Conservation (phyloP, 92 coral and sea anemone genomes). For the Virgularia gustaviana region DNA sequence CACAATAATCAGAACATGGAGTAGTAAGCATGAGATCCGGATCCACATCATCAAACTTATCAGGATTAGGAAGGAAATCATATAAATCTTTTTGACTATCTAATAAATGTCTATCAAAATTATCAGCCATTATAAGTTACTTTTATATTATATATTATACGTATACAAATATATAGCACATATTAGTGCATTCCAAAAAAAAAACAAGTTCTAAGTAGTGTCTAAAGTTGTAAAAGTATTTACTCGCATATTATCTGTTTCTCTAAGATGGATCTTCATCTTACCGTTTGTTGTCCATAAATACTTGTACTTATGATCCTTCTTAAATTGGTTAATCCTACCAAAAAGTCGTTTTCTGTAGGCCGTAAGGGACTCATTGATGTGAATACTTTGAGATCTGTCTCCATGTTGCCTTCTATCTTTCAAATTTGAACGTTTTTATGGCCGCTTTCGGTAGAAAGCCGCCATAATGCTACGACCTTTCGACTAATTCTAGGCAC, state of each 20-base stretch:
- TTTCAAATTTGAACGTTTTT: slow-evolving; percentile 6
- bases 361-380: too few relatives aligned
- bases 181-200: too few relatives aligned
- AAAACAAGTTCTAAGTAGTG: too few relatives aligned
- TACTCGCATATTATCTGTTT: neutral
- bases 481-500: too few relatives aligned
- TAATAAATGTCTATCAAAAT: too few relatives aligned
- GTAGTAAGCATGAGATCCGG: slow-evolving; percentile 38
- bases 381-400: too few relatives aligned
- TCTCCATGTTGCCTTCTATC: neutral
- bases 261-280: slow-evolving; percentile 8
- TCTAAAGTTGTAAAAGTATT: neutral
- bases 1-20: slow-evolving; percentile 32
- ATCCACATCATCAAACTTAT: slow-evolving; percentile 40
- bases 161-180: too few relatives aligned
- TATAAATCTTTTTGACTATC: slow-evolving; percentile 25
- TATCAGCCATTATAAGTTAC: too few relatives aligned
- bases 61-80: slow-evolving; percentile 39
- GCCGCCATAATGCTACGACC: too few relatives aligned
- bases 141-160: too few relatives aligned
- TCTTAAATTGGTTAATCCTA: neutral
- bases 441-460: too few relatives aligned
- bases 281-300: slow-evolving; percentile 14
- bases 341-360: neutral
- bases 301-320: neutral